These are phyloP conservation scores for Eulacestoma nigropectus DNA, from an alignment of 2,113 vertebrate genomes.

Conservation along the genomic window DNA sequence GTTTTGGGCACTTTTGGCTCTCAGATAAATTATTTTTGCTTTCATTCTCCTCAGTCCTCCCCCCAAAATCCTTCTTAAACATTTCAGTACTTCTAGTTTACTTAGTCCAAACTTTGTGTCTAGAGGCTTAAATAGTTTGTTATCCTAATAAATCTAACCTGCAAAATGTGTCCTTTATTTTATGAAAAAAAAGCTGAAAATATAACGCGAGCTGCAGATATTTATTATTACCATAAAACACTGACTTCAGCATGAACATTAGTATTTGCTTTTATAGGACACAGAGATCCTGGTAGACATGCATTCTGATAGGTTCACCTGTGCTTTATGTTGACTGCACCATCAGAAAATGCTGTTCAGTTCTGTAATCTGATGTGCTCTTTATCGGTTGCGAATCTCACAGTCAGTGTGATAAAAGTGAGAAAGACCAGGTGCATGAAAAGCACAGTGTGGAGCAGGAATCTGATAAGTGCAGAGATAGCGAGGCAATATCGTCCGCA, in stretches of 20 bases:
- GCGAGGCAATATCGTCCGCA: not conserved
- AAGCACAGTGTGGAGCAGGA: not conserved
- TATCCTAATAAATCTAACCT: not conserved
- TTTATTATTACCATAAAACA: not conserved
- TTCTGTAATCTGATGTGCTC: not conserved
- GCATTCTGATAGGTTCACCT: not conserved
- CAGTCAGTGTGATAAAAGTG: not conserved
- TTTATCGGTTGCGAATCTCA: not conserved
- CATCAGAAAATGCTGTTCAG: not conserved
- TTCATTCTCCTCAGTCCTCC: fast-evolving
- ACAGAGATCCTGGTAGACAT: not conserved
- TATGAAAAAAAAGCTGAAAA: not conserved
- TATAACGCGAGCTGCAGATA: not conserved
- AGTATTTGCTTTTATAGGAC: not conserved
- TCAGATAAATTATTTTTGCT: not conserved
- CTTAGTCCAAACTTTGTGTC: not conserved
- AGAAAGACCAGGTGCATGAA: not conserved
- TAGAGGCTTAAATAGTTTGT: not conserved
- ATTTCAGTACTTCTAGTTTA: not conserved
- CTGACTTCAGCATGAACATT: not conserved
- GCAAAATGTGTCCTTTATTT: not conserved
- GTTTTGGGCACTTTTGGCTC: not conserved
- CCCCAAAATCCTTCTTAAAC: not conserved
- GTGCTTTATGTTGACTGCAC: not conserved
- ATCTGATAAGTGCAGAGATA: not conserved